Conservation (phyloP, 2,888 invertebrate species). For the Thalpophila matura region DNA sequence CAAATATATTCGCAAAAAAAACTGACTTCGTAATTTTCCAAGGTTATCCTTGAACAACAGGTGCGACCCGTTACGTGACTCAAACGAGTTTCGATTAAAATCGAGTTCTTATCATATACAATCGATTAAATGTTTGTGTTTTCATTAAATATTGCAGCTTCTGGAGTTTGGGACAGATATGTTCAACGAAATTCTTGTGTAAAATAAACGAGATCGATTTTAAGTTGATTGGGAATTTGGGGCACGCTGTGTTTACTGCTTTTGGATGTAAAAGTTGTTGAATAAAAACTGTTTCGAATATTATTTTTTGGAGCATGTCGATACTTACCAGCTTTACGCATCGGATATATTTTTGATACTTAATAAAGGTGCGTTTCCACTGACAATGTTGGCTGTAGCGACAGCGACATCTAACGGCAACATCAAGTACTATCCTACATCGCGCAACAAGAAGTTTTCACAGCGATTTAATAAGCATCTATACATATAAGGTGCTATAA, state of each 20-base stretch:
- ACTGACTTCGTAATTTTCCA: slow-evolving; percentile 48
- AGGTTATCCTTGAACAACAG: slow-evolving; percentile 71
- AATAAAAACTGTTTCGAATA: slow-evolving; percentile 6
- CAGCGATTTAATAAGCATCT: no score
- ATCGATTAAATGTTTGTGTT: slow-evolving; percentile 39
- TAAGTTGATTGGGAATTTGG: slow-evolving; percentile 38
- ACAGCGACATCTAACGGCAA: no score
- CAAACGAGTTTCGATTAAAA: slow-evolving; percentile 72
- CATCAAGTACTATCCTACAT: no score
- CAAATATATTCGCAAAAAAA: no score
- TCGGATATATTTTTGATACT: no score
- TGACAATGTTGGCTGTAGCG: no score
- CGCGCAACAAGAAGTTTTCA: no score
- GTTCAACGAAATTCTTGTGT: slow-evolving; percentile 32
- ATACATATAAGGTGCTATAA: no score
- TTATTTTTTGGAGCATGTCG: no score
- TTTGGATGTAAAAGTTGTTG: slow-evolving; percentile 19
- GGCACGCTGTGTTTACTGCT: slow-evolving; percentile 19
- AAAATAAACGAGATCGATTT: slow-evolving; percentile 45
- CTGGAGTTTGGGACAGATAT: slow-evolving; percentile 38
- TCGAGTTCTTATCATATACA: slow-evolving; percentile 59
- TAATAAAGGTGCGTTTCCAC: no score
- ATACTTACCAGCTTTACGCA: no score
- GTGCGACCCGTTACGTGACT: slow-evolving; percentile 76
- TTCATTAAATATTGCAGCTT: slow-evolving; percentile 48